A percentile compares a stretch with the other conserved stretches of the same genome.
Evolutionary conservation across 1,140 invertebrate species (phyloP).

Genomic region (Drosophila insularis): DNA sequence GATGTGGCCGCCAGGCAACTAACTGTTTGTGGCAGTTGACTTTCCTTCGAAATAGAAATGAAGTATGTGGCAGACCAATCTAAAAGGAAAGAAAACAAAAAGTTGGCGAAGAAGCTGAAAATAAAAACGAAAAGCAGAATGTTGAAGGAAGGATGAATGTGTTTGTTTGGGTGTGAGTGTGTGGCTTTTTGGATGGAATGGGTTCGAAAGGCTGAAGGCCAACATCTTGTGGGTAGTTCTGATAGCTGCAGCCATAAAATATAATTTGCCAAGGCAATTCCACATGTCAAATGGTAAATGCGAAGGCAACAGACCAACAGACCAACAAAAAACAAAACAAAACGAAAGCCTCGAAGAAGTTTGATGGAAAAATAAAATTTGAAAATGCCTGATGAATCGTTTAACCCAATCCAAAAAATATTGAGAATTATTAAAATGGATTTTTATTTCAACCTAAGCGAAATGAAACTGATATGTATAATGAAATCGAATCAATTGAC

Average conservation of each 20-base stretch:
- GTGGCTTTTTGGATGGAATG: not conserved
- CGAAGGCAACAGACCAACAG: not conserved
- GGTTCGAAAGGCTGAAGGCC: slow-evolving; percentile 29
- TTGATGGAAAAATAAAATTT: slow-evolving; percentile 5
- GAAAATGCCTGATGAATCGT: not conserved
- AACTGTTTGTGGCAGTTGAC: slow-evolving; percentile 68
- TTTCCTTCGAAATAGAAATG: slow-evolving; percentile 49
- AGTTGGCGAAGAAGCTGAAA: not conserved
- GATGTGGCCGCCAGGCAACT: slow-evolving; percentile 53
- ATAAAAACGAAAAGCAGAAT: slow-evolving; percentile 1
- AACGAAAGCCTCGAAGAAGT: not conserved
- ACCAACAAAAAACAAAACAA: not conserved
- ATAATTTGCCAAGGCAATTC: slow-evolving; percentile 65
- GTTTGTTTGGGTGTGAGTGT: not conserved
- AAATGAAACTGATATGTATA: too few species aligned
- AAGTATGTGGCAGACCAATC: slow-evolving; percentile 59
- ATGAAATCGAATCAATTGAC: too few species aligned
- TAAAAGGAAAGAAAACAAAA: slow-evolving; percentile 33
- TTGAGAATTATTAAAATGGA: not conserved
- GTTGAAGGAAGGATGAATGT: not conserved
- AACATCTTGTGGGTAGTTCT: slow-evolving; percentile 60
- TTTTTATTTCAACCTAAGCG: not conserved
- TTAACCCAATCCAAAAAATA: not conserved
- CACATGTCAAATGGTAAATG: slow-evolving; percentile 44
- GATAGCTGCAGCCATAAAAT: slow-evolving; percentile 59